Evolutionary conservation across 30 jellyfish, hydroid and myxozoan genomes (phyloP), one percentile per base, ranked within the genome.

Genomic region (Calvadosia cruxmelitensis): DNA sequence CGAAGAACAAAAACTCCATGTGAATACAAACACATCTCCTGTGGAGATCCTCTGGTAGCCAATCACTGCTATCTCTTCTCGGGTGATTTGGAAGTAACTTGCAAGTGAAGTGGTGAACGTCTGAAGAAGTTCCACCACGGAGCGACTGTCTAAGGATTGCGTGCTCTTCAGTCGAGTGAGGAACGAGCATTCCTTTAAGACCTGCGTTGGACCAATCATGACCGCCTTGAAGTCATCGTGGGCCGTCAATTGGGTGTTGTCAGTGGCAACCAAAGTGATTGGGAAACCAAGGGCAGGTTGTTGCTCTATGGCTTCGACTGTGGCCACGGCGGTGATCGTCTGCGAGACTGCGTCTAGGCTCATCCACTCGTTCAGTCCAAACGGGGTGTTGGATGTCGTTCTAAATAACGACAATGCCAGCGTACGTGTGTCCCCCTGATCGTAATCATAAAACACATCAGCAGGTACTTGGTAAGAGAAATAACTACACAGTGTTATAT

Each of bases 1-100:
- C 76, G 82, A 67, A 31, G 95, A 89, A 75, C 86, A 75, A 50
- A 31, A 75, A 64, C 86, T 75, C 86, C 86, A 75, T n/a, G 70
- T 36, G 75, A 75, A 75, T 27, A 3, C 3, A 36, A 75, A 33
- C 23, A 20, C 20, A 42, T 66, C 52, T 20, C 31, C 23, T 1
- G 86, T 64, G 49, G 36, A 24, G 0, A 10, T 52, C 31, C n/a
- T 35, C 31, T 66, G 52, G 28, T 33, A 75, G 26, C 48, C 83
- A 33, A 75, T 78, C 24, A 75, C 52, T 29, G 68, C 86, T 0
- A 75, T 75, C 62, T 75, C 86, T 27, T 34, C 62, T 66, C 33
- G 28, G 3, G 69, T 50, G 57, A 75, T 50, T 23, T 30, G 0
- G 65, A 75, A 75, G 20, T 42, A 42, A 20, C 57, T 42, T 5